Evolutionary conservation across 2,113 vertebrate genomes (phyloP).

Genomic region (Lamprologus tigripictilis): DNA sequence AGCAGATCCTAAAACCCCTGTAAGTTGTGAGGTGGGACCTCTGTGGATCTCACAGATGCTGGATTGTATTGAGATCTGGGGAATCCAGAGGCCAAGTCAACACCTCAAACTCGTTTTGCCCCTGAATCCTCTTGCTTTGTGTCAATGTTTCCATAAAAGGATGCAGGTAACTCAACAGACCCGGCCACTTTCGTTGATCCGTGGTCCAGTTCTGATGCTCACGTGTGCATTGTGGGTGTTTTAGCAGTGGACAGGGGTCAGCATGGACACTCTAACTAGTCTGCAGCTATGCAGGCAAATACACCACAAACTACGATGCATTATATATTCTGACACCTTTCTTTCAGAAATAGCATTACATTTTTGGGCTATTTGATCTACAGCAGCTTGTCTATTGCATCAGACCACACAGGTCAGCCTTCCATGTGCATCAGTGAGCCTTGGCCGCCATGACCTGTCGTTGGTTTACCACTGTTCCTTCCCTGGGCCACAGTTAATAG

Average conservation of each 20-base stretch:
- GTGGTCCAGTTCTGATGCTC: background rate
- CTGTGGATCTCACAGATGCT: background rate
- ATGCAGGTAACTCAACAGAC: background rate
- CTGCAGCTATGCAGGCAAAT: background rate
- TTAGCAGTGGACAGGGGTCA: background rate
- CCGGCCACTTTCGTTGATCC: background rate
- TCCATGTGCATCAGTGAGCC: background rate
- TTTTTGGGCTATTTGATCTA: background rate
- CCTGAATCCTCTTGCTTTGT: background rate
- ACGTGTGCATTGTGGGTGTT: background rate
- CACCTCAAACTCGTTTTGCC: background rate
- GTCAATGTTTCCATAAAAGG: background rate
- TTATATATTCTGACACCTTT: background rate
- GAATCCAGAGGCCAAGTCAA: background rate
- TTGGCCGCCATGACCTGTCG: background rate
- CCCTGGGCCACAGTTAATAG: background rate
- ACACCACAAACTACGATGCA: background rate
- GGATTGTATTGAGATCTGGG: background rate
- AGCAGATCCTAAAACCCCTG: background rate
- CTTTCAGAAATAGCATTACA: background rate
- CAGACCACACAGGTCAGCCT: background rate
- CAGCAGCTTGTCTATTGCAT: background rate
- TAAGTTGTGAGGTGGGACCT: background rate
- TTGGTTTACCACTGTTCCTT: background rate
- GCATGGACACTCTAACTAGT: background rate